Evolutionary conservation across 64 coral and sea anemone species (phyloP).

Genomic region (Trachythela sp.): DNA sequence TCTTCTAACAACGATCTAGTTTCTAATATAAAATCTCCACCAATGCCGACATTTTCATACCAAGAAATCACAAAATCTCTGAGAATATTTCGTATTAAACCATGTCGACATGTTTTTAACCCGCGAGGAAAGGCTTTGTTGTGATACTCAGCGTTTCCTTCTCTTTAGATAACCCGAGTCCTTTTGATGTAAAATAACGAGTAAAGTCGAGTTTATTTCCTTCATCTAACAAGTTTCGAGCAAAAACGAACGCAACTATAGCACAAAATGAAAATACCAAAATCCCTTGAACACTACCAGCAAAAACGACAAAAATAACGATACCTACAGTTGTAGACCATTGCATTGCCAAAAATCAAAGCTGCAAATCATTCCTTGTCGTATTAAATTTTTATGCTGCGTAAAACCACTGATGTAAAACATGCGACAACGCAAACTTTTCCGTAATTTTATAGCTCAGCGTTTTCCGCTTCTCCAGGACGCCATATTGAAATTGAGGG

Average conservation of each 20-base stretch:
- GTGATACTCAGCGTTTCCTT: background rate
- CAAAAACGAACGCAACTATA: background rate
- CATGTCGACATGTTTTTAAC: background rate
- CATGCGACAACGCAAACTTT: background rate
- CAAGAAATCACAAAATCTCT: conserved; percentile 76
- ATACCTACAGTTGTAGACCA: background rate
- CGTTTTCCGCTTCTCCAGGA: background rate
- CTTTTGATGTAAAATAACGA: background rate
- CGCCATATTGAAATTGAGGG: background rate
- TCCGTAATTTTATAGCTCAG: too few species aligned
- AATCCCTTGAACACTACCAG: background rate
- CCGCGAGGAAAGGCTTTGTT: background rate
- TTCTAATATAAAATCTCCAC: conserved; percentile 61
- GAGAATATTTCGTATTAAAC: conserved; percentile 51
- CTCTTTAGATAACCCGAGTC: background rate
- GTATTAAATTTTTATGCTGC: background rate
- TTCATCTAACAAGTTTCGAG: background rate
- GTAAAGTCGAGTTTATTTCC: background rate
- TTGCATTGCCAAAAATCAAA: background rate
- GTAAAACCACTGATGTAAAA: background rate
- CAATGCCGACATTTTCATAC: conserved; percentile 78
- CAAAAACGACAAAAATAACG: background rate
- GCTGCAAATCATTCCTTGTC: background rate
- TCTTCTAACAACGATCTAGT: conserved; percentile 50
- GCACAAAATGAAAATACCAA: background rate